phyloP scores from a whole-genome alignment of 2,797 vertebrate species.

The Alauda arvensis region DNA sequence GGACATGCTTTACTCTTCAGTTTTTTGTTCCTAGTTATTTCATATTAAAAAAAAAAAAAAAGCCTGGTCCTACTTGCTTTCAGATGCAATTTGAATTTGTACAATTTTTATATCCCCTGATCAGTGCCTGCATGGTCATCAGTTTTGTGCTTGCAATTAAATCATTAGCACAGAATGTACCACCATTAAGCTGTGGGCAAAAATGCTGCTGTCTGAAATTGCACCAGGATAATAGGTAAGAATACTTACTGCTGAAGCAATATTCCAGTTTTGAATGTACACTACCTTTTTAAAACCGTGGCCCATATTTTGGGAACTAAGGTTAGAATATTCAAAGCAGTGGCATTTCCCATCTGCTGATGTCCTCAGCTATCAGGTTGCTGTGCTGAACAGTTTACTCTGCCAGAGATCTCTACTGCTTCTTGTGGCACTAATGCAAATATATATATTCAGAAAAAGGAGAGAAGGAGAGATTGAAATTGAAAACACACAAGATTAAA shows the following conservation, averaged over 20 bases:
- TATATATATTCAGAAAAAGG: not conserved
- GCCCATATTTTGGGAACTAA: not conserved
- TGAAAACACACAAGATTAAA: slow-evolving; percentile 48
- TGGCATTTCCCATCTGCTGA: slow-evolving; percentile 7
- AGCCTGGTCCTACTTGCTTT: not conserved
- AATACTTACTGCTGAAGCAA: not conserved
- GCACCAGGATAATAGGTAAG: not conserved
- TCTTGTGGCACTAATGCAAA: not conserved
- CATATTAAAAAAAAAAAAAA: not conserved
- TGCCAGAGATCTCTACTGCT: not conserved
- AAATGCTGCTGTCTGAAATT: not conserved
- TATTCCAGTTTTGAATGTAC: not conserved
- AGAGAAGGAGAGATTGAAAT: slow-evolving; percentile 8
- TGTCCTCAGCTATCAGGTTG: not conserved
- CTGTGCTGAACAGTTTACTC: not conserved
- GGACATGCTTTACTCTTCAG: not conserved
- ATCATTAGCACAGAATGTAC: not conserved
- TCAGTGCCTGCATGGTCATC: slow-evolving; percentile 5
- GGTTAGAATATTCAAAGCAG: not conserved
- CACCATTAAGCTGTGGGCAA: not conserved
- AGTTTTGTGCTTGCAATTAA: slow-evolving; percentile 28
- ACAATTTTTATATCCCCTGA: not conserved
- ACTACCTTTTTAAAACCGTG: not conserved
- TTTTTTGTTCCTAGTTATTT: not conserved
- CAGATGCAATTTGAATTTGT: not conserved